These are phyloP conservation scores for Pelecanoides urinatrix DNA, from an alignment of 2,113 vertebrate species.

Conservation along the genomic window DNA sequence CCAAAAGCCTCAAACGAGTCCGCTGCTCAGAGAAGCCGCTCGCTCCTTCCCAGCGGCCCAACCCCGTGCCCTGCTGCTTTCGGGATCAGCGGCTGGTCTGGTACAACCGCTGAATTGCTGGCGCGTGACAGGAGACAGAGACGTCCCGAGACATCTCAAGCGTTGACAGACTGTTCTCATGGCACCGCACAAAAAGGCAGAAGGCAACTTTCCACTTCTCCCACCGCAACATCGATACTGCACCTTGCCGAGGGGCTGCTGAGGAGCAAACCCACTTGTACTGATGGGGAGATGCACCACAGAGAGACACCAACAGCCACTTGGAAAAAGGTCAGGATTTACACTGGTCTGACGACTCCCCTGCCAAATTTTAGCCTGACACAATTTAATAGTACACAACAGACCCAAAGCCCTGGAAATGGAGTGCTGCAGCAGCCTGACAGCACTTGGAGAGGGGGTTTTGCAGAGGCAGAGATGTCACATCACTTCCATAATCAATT, in stretches of 20 bases:
- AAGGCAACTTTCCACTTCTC: not conserved
- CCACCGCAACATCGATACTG: accelerated
- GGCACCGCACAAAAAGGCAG: not conserved
- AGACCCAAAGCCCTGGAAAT: not conserved
- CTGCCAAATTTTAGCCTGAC: not conserved
- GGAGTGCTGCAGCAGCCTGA: not conserved
- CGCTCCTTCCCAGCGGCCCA: not conserved
- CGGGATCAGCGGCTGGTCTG: not conserved
- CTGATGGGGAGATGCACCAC: accelerated
- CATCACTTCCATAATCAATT: not conserved
- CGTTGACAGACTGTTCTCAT: no score
- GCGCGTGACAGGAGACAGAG: not conserved
- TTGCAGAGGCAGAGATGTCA: not conserved
- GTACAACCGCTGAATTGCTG: no score
- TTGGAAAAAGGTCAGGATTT: not conserved
- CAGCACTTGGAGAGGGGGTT: not conserved
- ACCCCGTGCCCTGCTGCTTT: accelerated
- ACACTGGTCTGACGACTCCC: not conserved
- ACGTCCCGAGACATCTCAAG: not conserved
- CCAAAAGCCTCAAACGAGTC: not conserved
- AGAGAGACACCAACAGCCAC: not conserved
- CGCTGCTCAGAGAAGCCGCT: not conserved
- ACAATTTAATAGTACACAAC: not conserved
- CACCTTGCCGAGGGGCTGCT: not conserved
- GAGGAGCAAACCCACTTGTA: accelerated